Base-by-base conservation (phyloP, 2,888 invertebrate species). In the Dorcus hopei region DNA sequence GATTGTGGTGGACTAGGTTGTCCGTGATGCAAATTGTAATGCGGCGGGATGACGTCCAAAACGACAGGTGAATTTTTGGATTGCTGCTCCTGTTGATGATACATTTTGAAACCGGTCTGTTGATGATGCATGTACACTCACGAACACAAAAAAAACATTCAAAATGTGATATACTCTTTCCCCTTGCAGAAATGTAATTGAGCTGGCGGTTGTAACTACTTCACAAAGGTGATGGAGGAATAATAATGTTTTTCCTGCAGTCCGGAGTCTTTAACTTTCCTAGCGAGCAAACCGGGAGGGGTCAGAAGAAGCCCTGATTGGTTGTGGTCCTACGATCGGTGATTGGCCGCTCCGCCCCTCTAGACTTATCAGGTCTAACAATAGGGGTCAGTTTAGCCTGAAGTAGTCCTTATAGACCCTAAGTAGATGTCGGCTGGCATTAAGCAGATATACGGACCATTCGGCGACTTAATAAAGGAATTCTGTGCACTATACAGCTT, bases 41-140 rank as follows among this genome's bases (percentile, higher is more conserved):
- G 83, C 8, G 84, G 80, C 11, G 85, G 83, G 53, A 85, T 80
- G 50, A 86, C 76, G 67, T 86, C 86, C 61, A 85, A 81, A 7
- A 86, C 83, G 55, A 85, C 80, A 2, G 83, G 81, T 77, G 81
- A 54, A 74, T 66, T 64, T 76, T 80, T 60, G 70, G 63, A 68
- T 62, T 70, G 68, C 38, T 72, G 69, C 23, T 73, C 71, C 40
- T 74, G 74, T 40, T 74, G 74, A 54, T 77, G 70, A 58, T 69
- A 72, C 59, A 65, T 69, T 38, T 62, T 56, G 38, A 50, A 52
- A 38, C 26, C 26, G 26, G 38, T 57, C n/a, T 62, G 64, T 16
- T 54, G 43, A 54, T 50, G 59, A 54, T 50, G 59, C 61, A 59
- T 61, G 45, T 53, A 9, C 7, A 49, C 41, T 39, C 33, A 16